These are phyloP conservation scores for Drosophila prolongata DNA, from an alignment of 2,888 invertebrate species.

Conservation along the genomic window DNA sequence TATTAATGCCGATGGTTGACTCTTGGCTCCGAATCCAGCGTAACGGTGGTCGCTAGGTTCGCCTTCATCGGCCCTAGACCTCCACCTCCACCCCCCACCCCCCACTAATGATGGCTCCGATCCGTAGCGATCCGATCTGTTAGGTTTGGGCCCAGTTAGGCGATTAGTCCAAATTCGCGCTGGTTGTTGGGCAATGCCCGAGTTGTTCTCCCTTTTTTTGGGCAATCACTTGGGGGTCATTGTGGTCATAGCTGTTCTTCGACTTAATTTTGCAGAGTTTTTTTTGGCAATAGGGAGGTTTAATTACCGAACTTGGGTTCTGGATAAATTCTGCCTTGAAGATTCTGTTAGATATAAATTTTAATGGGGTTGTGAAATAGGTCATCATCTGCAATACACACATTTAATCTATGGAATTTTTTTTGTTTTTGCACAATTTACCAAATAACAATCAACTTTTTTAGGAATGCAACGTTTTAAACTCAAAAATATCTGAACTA, in stretches of 20 bases:
- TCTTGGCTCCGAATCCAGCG: constrained; percentile 16
- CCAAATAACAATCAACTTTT: no score
- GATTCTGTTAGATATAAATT: no score
- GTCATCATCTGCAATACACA: no score
- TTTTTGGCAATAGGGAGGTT: background rate
- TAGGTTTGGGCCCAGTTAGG: constrained; percentile 39
- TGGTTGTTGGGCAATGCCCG: constrained; percentile 28
- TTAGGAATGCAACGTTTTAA: no score
- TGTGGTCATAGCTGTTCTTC: constrained; percentile 32
- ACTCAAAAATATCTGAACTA: no score
- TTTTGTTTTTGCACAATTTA: no score
- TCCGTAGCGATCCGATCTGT: constrained; percentile 18
- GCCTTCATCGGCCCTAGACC: constrained; percentile 11
- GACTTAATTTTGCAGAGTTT: constrained; percentile 5
- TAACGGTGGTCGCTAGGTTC: constrained; percentile 13
- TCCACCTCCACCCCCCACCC: no score
- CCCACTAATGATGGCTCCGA: constrained; percentile 17
- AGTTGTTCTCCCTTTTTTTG: constrained; percentile 12
- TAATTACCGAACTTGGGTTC: background rate
- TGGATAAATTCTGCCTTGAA: background rate
- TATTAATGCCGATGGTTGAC: constrained; percentile 59
- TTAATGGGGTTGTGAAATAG: no score
- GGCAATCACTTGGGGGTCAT: constrained; percentile 4
- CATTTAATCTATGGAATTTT: no score
- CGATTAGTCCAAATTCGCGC: constrained; percentile 35